These are phyloP conservation scores for Tapera naevia DNA, from an alignment of 2,797 vertebrate genomes.

Conservation along the genomic window DNA sequence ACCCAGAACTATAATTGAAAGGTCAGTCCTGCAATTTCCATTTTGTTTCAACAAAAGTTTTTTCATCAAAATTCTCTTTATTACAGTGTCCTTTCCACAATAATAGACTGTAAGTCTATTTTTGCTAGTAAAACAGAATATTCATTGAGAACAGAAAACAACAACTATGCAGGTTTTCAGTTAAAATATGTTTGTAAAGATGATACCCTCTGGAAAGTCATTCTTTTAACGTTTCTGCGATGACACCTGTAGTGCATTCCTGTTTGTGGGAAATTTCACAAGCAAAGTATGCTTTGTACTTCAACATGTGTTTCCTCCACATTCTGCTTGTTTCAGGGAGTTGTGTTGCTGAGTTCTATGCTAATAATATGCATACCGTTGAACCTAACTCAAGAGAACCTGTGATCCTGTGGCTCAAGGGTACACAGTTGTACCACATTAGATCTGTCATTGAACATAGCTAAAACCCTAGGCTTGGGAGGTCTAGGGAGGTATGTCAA, in stretches of 20 bases:
- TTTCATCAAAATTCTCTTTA: neutral
- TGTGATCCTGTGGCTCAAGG: neutral
- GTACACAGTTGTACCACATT: neutral
- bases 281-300: neutral
- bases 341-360: neutral
- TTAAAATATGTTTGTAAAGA: neutral
- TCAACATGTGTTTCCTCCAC: neutral
- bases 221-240: neutral
- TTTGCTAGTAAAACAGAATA: neutral
- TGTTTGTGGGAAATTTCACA: neutral
- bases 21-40: neutral
- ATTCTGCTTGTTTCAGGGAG: neutral
- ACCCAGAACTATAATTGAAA: neutral
- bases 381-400: too few species aligned
- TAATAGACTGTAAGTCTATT: neutral
- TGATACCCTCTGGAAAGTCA: neutral
- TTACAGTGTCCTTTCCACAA: neutral
- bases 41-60: neutral
- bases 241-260: neutral
- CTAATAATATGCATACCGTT: fast-evolving
- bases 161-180: neutral
- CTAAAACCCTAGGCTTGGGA: neutral
- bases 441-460: neutral
- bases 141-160: neutral
- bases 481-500: neutral